Evolutionary conservation across 2,113 vertebrate species (phyloP).

Genomic region (Petrocephalus microphthalmus): DNA sequence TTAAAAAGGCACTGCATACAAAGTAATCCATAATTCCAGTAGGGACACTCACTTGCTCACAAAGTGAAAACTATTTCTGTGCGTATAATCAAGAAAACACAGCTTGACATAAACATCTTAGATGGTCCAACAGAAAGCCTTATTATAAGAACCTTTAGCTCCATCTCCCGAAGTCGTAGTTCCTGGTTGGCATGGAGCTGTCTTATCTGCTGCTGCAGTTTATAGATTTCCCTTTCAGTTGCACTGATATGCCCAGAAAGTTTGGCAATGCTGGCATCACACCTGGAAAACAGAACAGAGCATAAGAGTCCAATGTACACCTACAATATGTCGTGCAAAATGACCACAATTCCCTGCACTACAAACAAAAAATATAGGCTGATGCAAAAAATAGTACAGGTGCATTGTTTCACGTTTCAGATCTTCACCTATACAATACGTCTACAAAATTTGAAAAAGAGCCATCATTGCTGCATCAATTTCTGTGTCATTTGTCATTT

Average conservation of each 20-base stretch:
- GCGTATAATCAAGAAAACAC: not conserved
- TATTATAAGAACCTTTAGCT: slow-evolving; percentile 59
- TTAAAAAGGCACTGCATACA: not conserved
- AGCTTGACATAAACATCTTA: not conserved
- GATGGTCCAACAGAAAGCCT: not conserved
- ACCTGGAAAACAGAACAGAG: slow-evolving; percentile 50
- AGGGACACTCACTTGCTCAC: not conserved
- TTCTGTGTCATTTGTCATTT: too few relatives aligned
- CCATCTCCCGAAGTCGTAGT: slow-evolving; percentile 51
- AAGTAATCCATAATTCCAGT: not conserved
- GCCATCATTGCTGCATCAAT: not conserved
- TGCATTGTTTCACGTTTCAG: not conserved
- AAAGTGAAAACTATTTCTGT: not conserved
- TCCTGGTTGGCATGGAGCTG: slow-evolving; percentile 52
- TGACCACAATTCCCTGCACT: not conserved
- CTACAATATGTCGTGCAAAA: not conserved
- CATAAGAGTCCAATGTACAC: not conserved
- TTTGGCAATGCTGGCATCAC: slow-evolving; percentile 70
- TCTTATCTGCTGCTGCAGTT: slow-evolving; percentile 56
- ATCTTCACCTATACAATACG: not conserved
- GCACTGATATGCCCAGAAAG: slow-evolving; percentile 59
- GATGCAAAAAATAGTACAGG: not conserved
- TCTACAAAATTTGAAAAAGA: not conserved
- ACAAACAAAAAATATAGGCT: not conserved
- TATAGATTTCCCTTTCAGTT: slow-evolving; percentile 49